These are phyloP conservation scores for Papilio protenor DNA, from an alignment of 2,888 invertebrate genomes.

Conservation along the genomic window DNA sequence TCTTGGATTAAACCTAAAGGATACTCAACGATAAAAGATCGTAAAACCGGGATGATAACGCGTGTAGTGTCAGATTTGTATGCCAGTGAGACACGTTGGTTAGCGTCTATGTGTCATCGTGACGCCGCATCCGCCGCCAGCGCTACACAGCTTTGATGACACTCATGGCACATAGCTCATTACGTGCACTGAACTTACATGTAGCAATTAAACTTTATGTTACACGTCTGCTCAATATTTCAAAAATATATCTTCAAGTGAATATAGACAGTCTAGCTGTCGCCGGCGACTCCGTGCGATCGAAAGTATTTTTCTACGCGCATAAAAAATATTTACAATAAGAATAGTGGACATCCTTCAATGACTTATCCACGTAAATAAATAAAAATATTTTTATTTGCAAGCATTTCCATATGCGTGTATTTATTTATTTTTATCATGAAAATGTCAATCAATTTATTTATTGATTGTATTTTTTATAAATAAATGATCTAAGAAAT, in stretches of 20 bases:
- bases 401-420: neutral
- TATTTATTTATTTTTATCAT: neutral
- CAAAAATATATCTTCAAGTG: neutral
- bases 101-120: slow-evolving; percentile 29
- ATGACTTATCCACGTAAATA: neutral
- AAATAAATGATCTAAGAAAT: neutral
- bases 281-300: too few relatives aligned
- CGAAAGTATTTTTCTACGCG: neutral
- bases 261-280: neutral
- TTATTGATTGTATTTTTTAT: neutral
- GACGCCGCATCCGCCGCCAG: slow-evolving; percentile 35
- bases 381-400: neutral
- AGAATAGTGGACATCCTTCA: neutral
- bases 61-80: slow-evolving; percentile 30
- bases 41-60: neutral
- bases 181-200: slow-evolving; percentile 26
- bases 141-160: slow-evolving; percentile 12
- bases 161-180: neutral
- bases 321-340: neutral
- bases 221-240: too few relatives aligned
- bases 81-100: slow-evolving; percentile 19
- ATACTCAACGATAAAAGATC: neutral
- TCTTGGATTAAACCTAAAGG: neutral
- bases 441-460: neutral
- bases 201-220: neutral